phyloP scores from a whole-genome alignment of 2,797 vertebrate species.

The Bucorvus abyssinicus region DNA sequence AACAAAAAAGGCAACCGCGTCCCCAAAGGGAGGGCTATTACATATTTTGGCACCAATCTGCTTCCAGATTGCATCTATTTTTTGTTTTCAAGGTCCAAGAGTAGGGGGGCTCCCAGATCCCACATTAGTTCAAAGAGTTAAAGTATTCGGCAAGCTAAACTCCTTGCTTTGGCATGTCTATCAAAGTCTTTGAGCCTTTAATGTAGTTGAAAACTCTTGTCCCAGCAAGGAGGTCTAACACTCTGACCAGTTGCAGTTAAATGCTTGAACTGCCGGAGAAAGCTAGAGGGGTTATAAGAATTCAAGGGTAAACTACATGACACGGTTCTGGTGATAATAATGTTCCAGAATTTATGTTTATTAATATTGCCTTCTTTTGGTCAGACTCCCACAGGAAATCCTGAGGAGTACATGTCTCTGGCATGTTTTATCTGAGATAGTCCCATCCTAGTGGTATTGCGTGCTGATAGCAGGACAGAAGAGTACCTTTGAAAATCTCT shows the following conservation, averaged over 20 bases:
- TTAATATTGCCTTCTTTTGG: constrained; percentile 79
- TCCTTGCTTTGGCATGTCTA: constrained; percentile 66
- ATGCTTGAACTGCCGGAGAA: constrained; percentile 73
- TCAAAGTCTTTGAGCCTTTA: constrained; percentile 72
- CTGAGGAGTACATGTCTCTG: constrained; percentile 76
- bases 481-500: constrained; percentile 79
- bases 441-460: constrained; percentile 73
- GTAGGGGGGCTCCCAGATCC: constrained; percentile 45
- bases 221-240: constrained; percentile 70
- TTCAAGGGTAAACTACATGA: constrained; percentile 71
- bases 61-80: constrained; percentile 61
- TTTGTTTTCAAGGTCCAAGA: constrained; percentile 64
- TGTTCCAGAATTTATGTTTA: constrained; percentile 81
- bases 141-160: constrained; percentile 66
- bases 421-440: constrained; percentile 78
- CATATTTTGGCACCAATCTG: constrained; percentile 26
- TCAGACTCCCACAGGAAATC: constrained; percentile 81
- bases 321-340: constrained; percentile 71
- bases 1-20: constrained; percentile 33
- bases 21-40: constrained; percentile 43
- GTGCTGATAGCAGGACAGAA: constrained; percentile 73
- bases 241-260: constrained; percentile 68
- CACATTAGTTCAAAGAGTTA: constrained; percentile 71
- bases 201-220: constrained; percentile 77
- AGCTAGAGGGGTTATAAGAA: constrained; percentile 68